Evolutionary conservation across 2,113 vertebrate species (phyloP).

Genomic region (Ardeotis arabs): DNA sequence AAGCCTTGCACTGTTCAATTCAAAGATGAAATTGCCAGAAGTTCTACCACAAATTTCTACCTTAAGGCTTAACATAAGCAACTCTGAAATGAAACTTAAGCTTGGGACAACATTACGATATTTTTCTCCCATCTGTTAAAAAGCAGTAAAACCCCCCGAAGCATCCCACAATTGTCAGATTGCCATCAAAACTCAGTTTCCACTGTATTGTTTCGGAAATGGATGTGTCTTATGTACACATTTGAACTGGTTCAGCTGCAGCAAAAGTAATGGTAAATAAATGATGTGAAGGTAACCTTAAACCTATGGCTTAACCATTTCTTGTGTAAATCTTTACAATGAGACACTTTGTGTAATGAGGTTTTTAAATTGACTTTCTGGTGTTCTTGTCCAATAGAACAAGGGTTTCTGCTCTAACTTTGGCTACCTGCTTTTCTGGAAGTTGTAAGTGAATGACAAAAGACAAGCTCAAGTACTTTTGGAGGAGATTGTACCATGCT

Average conservation of each 20-base stretch:
- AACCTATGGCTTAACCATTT: not conserved
- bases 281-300: not conserved
- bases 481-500: not conserved
- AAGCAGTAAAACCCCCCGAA: not conserved
- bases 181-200: not conserved
- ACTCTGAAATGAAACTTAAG: constrained; percentile 3
- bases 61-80: not conserved
- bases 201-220: not conserved
- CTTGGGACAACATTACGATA: not conserved
- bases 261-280: not conserved
- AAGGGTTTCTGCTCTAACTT: not conserved
- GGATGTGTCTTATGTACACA: not conserved
- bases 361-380: not conserved
- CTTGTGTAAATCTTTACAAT: not conserved
- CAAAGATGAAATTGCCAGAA: not conserved
- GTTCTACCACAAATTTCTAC: not conserved
- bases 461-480: not conserved
- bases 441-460: not conserved
- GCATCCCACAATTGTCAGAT: not conserved
- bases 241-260: constrained; percentile 8
- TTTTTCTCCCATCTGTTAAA: not conserved
- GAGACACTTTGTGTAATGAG: not conserved
- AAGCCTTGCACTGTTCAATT: not conserved
- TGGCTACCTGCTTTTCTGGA: not conserved
- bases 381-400: not conserved